Evolutionary conservation across 2,797 vertebrate species (phyloP).

Genomic region (Betta splendens): DNA sequence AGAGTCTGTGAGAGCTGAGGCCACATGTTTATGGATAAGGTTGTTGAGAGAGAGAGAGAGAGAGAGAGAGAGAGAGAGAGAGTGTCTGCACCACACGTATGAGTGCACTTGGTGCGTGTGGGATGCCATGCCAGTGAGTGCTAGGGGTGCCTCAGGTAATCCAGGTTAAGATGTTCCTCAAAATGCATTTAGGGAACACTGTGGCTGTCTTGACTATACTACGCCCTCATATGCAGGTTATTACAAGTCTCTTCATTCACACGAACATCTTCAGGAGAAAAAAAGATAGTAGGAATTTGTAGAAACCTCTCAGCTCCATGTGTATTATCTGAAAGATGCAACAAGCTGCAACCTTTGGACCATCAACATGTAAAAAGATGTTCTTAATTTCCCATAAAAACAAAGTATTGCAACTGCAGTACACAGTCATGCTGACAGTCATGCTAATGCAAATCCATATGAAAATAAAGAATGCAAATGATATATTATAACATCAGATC

Average conservation of each 20-base stretch:
- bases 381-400: too few relatives aligned
- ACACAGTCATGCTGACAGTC: too few relatives aligned
- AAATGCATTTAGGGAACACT: slow-evolving; percentile 37
- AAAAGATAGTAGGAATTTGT: not conserved
- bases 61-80: not conserved
- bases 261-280: slow-evolving; percentile 19
- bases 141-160: slow-evolving; percentile 58
- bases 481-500: not conserved
- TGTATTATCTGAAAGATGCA: not conserved
- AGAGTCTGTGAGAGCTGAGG: slow-evolving; percentile 42
- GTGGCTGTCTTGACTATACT: slow-evolving; percentile 21
- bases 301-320: slow-evolving; percentile 1
- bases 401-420: too few relatives aligned
- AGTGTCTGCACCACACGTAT: slow-evolving; percentile 11
- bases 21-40: slow-evolving; percentile 32
- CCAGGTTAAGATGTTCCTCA: slow-evolving; percentile 63
- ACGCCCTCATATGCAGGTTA: slow-evolving; percentile 19
- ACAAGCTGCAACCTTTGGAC: too few relatives aligned
- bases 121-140: slow-evolving; percentile 41
- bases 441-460: not conserved
- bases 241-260: slow-evolving; percentile 9
- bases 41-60: not conserved
- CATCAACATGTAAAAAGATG: too few relatives aligned
- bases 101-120: slow-evolving; percentile 24
- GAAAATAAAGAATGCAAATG: not conserved